Evolutionary conservation across 2,113 vertebrate genomes (phyloP).

Genomic region (Rhynchomys soricoides): DNA sequence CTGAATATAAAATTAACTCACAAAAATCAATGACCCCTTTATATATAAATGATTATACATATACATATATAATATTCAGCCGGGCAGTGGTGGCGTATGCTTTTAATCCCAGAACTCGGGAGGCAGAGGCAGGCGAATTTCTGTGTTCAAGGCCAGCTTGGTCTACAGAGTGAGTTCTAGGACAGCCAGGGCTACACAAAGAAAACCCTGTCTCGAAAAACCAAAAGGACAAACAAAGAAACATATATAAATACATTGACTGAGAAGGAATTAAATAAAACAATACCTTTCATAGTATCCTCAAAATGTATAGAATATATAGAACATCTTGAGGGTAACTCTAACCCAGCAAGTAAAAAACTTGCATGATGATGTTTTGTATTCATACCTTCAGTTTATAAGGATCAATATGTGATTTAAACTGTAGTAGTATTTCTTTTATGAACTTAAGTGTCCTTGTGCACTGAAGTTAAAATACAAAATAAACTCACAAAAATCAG

Average conservation of each 20-base stretch:
- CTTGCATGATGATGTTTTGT: background rate
- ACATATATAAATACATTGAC: background rate
- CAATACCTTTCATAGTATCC: background rate
- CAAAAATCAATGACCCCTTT: background rate
- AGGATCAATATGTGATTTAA: background rate
- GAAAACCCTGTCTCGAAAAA: too few relatives aligned
- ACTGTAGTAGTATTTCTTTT: background rate
- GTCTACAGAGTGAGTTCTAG: too few relatives aligned
- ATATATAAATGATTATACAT: background rate
- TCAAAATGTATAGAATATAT: background rate
- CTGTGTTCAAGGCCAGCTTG: too few relatives aligned
- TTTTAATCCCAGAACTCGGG: too few relatives aligned
- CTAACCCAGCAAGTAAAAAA: background rate
- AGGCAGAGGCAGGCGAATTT: too few relatives aligned
- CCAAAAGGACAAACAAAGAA: too few relatives aligned
- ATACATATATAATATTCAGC: background rate
- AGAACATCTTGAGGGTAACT: background rate
- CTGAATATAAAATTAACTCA: background rate
- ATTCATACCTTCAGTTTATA: background rate
- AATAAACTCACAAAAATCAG: too few relatives aligned
- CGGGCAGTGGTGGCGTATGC: too few relatives aligned
- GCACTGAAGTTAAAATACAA: too few relatives aligned
- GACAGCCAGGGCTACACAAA: too few relatives aligned
- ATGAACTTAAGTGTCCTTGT: background rate
- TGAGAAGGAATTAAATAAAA: background rate